Conservation (phyloP, 2,797 vertebrate species). For the Spheniscus humboldti region DNA sequence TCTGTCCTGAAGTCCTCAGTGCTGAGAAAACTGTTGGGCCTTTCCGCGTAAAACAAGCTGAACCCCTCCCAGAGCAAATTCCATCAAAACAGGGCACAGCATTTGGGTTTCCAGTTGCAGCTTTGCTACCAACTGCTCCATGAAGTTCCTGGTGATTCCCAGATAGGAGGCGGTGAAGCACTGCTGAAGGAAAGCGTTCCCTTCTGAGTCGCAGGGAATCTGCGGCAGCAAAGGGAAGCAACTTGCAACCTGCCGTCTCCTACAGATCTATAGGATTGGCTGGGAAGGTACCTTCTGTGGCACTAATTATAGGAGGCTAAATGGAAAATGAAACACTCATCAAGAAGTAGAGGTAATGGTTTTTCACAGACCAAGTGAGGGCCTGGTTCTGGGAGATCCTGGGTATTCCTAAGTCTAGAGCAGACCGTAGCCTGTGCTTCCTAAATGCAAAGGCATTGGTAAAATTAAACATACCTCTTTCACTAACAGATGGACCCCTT, state of each 20-base stretch:
- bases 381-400: background rate
- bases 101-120: background rate
- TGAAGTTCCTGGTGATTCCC: background rate
- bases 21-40: background rate
- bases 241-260: background rate
- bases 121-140: background rate
- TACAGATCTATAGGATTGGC: background rate
- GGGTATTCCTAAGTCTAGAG: rapidly evolving
- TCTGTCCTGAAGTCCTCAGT: background rate
- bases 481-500: slow-evolving; percentile 84
- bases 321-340: background rate
- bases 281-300: background rate
- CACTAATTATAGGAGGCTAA: background rate
- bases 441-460: background rate
- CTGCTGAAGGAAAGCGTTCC: background rate
- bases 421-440: background rate
- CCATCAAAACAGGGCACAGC: background rate
- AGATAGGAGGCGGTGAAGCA: background rate
- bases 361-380: background rate
- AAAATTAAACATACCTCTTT: slow-evolving; percentile 76
- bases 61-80: background rate
- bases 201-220: background rate
- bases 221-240: background rate
- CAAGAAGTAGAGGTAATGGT: background rate
- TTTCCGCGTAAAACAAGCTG: background rate